A percentile compares a stretch with the other conserved stretches of the same genome.
Conservation (phyloP, 2,113 vertebrate species). For the Sturnus vulgaris region DNA sequence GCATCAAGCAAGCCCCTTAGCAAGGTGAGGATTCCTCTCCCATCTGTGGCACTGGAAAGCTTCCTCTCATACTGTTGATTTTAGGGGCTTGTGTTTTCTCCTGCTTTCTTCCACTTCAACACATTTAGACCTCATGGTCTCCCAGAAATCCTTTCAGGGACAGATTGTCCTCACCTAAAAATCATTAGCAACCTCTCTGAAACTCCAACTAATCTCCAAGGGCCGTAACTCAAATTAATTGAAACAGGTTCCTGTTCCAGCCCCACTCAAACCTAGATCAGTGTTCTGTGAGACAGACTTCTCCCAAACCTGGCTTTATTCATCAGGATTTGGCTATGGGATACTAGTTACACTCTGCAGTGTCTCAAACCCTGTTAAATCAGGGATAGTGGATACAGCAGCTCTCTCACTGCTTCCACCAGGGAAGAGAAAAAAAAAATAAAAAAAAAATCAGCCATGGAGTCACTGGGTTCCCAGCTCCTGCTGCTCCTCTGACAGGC, state of each 20-base stretch:
- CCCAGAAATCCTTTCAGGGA: background rate
- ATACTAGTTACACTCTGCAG: background rate
- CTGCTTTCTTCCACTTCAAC: background rate
- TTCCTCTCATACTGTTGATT: background rate
- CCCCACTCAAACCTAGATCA: background rate
- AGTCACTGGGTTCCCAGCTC: background rate
- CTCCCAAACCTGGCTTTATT: background rate
- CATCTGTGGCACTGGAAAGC: background rate
- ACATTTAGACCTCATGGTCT: background rate
- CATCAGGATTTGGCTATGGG: background rate
- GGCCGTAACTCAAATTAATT: background rate
- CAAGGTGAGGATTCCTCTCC: background rate
- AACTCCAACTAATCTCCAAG: background rate
- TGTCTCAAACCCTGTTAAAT: background rate
- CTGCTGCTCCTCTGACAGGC: background rate
- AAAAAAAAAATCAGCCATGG: background rate
- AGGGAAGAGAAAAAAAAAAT: background rate
- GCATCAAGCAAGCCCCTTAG: background rate
- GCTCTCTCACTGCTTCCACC: background rate
- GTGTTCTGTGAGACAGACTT: accelerated
- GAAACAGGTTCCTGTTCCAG: background rate
- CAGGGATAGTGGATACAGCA: background rate
- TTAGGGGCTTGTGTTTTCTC: background rate
- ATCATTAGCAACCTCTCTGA: background rate
- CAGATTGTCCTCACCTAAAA: background rate